phyloP scores from a whole-genome alignment of 2,888 invertebrate species.

The Erpobdella octoculata region DNA sequence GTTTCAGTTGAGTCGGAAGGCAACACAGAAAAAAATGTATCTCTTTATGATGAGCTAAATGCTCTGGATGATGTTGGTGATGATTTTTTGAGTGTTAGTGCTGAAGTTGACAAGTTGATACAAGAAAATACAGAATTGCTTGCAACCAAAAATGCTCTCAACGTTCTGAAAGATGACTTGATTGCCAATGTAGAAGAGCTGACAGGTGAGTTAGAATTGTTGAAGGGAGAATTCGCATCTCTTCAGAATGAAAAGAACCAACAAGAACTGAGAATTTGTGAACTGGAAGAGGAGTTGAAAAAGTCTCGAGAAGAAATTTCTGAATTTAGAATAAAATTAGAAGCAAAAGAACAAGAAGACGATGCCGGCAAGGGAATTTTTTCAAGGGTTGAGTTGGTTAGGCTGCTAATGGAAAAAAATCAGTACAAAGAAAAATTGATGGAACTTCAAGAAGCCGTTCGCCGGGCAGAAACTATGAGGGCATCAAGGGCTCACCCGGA shows the following conservation, averaged over 20 bases:
- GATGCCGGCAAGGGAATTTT: slow-evolving; percentile 2
- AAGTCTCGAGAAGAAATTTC: not conserved
- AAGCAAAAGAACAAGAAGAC: slow-evolving; percentile 15
- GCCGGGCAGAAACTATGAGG: slow-evolving; percentile 16
- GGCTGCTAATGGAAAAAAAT: slow-evolving; percentile 15
- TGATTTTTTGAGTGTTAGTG: slow-evolving; percentile 17
- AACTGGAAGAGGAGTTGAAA: slow-evolving; percentile 15
- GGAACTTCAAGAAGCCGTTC: slow-evolving; percentile 20
- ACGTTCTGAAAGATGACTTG: slow-evolving; percentile 20
- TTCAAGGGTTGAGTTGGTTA: slow-evolving; percentile 15
- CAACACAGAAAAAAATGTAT: not conserved
- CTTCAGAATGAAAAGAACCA: not conserved
- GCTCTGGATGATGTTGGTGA: slow-evolving; percentile 13
- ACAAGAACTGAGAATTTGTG: not conserved
- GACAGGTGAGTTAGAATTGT: slow-evolving; percentile 9
- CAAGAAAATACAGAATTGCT: slow-evolving; percentile 20
- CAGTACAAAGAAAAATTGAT: slow-evolving; percentile 24
- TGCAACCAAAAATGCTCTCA: slow-evolving; percentile 16
- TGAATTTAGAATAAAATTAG: not conserved
- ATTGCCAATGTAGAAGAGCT: slow-evolving; percentile 19
- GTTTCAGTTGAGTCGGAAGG: not conserved
- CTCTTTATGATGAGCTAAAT: slow-evolving; percentile 14
- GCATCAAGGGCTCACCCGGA: not conserved
- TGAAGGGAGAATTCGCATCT: not conserved
- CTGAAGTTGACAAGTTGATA: slow-evolving; percentile 18